Conservation (phyloP, 2,797 vertebrate species). For the Carcharodon carcharias region DNA sequence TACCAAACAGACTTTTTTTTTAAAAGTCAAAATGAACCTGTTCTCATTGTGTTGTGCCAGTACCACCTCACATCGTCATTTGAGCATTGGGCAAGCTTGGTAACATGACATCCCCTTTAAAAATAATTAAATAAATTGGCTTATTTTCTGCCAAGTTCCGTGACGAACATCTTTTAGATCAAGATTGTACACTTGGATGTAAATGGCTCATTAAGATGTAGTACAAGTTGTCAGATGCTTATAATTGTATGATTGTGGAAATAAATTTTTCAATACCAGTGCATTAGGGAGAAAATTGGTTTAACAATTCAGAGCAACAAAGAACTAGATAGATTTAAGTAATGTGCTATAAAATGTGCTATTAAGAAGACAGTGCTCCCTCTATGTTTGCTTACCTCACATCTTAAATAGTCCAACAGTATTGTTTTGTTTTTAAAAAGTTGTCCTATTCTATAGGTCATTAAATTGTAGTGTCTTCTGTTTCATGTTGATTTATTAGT, state of each 20-base stretch:
- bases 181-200: background rate
- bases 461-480: background rate
- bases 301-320: background rate
- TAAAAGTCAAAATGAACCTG: background rate
- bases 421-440: background rate
- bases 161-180: background rate
- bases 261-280: background rate
- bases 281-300: background rate
- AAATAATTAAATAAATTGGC: background rate
- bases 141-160: background rate
- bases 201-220: conserved; percentile 1
- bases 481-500: background rate
- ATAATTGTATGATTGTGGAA: background rate
- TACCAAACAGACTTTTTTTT: too few species aligned
- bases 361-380: background rate
- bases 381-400: background rate
- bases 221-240: background rate
- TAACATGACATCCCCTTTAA: background rate
- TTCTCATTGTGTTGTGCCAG: background rate
- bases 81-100: background rate
- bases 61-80: too few species aligned
- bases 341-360: background rate
- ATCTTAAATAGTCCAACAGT: background rate
- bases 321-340: background rate
- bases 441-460: background rate